These are phyloP conservation scores for Acrossocheilus fasciatus DNA, from an alignment of 2,797 vertebrate genomes.

Conservation along the genomic window DNA sequence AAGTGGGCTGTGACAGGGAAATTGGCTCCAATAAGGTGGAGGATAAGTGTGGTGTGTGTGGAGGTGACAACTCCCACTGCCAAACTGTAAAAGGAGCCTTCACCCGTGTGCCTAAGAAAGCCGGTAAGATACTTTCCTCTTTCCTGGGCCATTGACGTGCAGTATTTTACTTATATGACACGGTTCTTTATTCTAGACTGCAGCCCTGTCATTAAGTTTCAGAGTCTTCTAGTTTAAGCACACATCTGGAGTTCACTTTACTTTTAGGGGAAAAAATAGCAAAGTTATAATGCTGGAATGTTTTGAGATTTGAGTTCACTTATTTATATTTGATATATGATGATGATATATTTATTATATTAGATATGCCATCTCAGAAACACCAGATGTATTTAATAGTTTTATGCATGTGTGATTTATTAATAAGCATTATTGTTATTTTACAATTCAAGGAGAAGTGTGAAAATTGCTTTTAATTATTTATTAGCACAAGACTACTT, in stretches of 20 bases:
- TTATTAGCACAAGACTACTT: not conserved
- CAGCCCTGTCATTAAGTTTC: not conserved
- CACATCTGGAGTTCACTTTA: not conserved
- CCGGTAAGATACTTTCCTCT: conserved; percentile 81
- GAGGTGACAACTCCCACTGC: conserved; percentile 95
- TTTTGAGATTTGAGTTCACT: not conserved
- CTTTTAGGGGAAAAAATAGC: not conserved
- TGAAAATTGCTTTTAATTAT: not conserved
- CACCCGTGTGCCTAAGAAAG: conserved; percentile 91
- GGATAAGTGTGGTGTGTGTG: conserved; percentile 96
- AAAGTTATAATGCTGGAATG: not conserved
- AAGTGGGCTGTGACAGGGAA: conserved; percentile 96
- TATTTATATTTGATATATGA: not conserved
- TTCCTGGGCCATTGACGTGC: not conserved
- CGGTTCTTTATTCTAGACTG: not conserved
- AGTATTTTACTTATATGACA: not conserved
- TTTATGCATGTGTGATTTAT: not conserved
- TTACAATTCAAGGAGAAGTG: not conserved
- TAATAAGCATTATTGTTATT: not conserved
- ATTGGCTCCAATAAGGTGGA: conserved; percentile 93
- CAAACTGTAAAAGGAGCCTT: conserved; percentile 95
- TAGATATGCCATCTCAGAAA: not conserved
- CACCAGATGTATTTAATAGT: not conserved
- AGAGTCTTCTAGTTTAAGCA: not conserved
- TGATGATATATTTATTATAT: not conserved